A percentile compares a stretch with the other conserved stretches of the same genome.
Evolutionary conservation across 1,140 invertebrate genomes (phyloP).

Genomic region (Mesaphorura yosii): DNA sequence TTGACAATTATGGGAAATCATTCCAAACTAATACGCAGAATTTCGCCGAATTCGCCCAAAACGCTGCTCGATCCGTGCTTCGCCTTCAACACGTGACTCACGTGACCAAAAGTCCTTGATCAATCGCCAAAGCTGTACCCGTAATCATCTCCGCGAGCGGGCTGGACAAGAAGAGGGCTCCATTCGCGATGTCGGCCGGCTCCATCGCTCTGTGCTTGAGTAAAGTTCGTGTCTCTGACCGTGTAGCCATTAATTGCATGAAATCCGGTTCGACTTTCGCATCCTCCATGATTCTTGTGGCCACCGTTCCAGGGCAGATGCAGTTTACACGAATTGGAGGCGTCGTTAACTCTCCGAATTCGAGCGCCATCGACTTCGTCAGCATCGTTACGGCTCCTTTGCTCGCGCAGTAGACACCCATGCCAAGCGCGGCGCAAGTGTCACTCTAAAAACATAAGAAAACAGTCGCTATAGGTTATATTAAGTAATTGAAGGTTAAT

Average conservation of each 20-base stretch:
- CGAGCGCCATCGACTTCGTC: neutral
- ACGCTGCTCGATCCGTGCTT: too few relatives aligned
- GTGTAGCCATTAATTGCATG: constrained; percentile 1
- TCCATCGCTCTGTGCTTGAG: neutral
- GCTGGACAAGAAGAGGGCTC: neutral
- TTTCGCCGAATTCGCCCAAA: too few relatives aligned
- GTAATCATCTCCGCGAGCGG: neutral
- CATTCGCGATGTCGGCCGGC: neutral
- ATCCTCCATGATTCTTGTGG: neutral
- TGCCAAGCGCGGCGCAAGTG: neutral
- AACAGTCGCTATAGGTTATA: too few relatives aligned
- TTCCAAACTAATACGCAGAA: too few relatives aligned
- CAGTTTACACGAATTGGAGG: neutral
- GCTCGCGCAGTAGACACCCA: neutral
- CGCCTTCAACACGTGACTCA: too few relatives aligned
- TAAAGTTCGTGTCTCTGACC: neutral
- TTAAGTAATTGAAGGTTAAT: neutral
- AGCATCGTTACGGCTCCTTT: neutral
- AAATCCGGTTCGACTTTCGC: neutral
- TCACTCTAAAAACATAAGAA: neutral
- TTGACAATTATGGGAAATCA: too few relatives aligned
- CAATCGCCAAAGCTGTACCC: neutral
- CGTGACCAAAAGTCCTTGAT: too few relatives aligned
- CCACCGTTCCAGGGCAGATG: neutral
- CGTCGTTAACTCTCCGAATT: neutral